phyloP scores from a whole-genome alignment of 2,888 invertebrate species.

The Mongoloraphidia duomilia region DNA sequence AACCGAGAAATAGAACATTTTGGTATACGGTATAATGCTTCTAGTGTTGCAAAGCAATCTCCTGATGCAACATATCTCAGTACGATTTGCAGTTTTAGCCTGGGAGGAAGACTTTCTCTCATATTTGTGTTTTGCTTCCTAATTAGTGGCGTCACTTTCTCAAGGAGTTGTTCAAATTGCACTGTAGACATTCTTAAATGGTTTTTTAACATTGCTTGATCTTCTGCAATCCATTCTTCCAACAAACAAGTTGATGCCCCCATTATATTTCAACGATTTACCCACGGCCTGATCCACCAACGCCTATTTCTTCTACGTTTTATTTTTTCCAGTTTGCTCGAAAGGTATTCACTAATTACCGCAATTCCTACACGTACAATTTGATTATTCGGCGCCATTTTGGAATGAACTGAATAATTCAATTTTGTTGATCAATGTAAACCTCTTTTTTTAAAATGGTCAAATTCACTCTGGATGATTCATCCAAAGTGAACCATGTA shows the following conservation, averaged over 20 bases:
- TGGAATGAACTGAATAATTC: too few relatives aligned
- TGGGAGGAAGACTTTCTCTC: conserved; percentile 7
- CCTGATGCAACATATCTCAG: conserved; percentile 9
- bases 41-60: conserved; percentile 5
- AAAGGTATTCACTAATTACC: too few relatives aligned
- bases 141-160: conserved; percentile 7
- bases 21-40: conserved; percentile 4
- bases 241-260: conserved; percentile 10
- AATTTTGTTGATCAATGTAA: neutral
- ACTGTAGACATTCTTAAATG: conserved; percentile 8
- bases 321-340: too few relatives aligned
- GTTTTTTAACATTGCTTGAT: conserved; percentile 6
- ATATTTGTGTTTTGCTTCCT: conserved; percentile 8
- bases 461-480: too few relatives aligned
- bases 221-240: conserved; percentile 11
- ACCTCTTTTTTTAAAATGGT: too few relatives aligned
- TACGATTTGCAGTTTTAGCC: conserved; percentile 8
- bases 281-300: too few relatives aligned
- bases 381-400: too few relatives aligned
- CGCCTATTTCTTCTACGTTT: too few relatives aligned
- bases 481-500: too few relatives aligned
- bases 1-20: conserved; percentile 1
- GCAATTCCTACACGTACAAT: too few relatives aligned
- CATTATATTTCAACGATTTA: too few relatives aligned
- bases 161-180: conserved; percentile 7